Conservation (phyloP, 2,888 invertebrate genomes). For the Pocota personata region DNA sequence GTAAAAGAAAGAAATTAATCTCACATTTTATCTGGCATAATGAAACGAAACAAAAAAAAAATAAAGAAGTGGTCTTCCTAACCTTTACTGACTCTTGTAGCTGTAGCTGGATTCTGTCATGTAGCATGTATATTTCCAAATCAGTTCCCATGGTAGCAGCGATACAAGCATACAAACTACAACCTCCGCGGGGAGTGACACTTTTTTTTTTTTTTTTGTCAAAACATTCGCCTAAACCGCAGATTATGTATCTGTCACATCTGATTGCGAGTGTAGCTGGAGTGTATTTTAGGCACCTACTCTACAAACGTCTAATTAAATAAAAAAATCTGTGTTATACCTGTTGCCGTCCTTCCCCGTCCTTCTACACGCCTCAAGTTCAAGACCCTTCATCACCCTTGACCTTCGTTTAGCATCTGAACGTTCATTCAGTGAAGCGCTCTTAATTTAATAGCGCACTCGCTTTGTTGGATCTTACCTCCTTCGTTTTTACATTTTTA, state of each 20-base stretch:
- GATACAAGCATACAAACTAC: neutral
- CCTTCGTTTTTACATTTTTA: slow-evolving; percentile 29
- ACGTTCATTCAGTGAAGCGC: slow-evolving; percentile 45
- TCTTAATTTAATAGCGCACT: slow-evolving; percentile 62
- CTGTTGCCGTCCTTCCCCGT: slow-evolving; percentile 3
- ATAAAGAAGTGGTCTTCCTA: slow-evolving; percentile 47
- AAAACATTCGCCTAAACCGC: neutral
- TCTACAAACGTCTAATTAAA: slow-evolving; percentile 44
- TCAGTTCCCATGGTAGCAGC: slow-evolving; percentile 58
- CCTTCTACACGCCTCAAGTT: slow-evolving; percentile 55
- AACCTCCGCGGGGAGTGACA: no score
- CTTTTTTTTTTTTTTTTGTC: neutral
- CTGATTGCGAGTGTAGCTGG: neutral
- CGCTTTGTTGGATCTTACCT: slow-evolving; percentile 43
- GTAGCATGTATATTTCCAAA: slow-evolving; percentile 29
- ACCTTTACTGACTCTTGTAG: slow-evolving; percentile 50
- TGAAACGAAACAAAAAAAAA: slow-evolving; percentile 43
- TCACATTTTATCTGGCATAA: slow-evolving; percentile 53
- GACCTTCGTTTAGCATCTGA: slow-evolving; percentile 69
- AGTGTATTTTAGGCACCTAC: neutral
- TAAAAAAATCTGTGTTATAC: slow-evolving; percentile 19
- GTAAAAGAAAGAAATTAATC: slow-evolving; percentile 41
- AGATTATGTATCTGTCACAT: neutral
- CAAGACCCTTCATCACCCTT: slow-evolving; percentile 67
- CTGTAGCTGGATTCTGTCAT: slow-evolving; percentile 20